phyloP scores from a whole-genome alignment of 2,113 vertebrate species.

The Gobius niger region DNA sequence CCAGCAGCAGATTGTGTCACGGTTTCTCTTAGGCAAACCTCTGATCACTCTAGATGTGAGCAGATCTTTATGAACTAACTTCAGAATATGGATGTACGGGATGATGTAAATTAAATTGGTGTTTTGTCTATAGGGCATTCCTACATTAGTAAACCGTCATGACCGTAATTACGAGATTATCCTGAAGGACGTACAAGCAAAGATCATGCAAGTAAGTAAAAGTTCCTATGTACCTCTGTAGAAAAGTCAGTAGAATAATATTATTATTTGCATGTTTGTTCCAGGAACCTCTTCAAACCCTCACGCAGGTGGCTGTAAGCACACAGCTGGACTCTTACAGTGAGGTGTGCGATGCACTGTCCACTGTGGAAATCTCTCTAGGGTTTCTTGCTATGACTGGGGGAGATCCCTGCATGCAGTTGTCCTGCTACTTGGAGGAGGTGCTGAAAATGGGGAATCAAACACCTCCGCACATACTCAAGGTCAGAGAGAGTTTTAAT shows the following conservation, averaged over 20 bases:
- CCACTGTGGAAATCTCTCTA: slow-evolving; percentile 81
- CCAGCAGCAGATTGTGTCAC: slow-evolving; percentile 86
- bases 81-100: background rate
- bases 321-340: slow-evolving; percentile 88
- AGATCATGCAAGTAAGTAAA: slow-evolving; percentile 82
- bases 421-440: slow-evolving; percentile 81
- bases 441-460: slow-evolving; percentile 87
- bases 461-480: slow-evolving; percentile 76
- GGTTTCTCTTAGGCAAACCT: slow-evolving; percentile 90
- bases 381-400: slow-evolving; percentile 90
- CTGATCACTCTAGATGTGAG: slow-evolving; percentile 82
- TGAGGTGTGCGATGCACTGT: slow-evolving; percentile 89
- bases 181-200: slow-evolving; percentile 81
- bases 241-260: background rate
- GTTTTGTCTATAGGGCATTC: slow-evolving; percentile 80
- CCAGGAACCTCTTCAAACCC: slow-evolving; percentile 81
- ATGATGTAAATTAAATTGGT: background rate
- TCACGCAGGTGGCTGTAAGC: slow-evolving; percentile 70
- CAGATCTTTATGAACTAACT: background rate
- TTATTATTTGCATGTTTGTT: background rate
- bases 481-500: slow-evolving; percentile 70
- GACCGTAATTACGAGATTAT: slow-evolving; percentile 91
- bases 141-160: slow-evolving; percentile 84
- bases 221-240: too few species aligned
- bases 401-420: slow-evolving; percentile 76